Conservation (phyloP, 2,888 invertebrate species). For the Cerastoderma edule region DNA sequence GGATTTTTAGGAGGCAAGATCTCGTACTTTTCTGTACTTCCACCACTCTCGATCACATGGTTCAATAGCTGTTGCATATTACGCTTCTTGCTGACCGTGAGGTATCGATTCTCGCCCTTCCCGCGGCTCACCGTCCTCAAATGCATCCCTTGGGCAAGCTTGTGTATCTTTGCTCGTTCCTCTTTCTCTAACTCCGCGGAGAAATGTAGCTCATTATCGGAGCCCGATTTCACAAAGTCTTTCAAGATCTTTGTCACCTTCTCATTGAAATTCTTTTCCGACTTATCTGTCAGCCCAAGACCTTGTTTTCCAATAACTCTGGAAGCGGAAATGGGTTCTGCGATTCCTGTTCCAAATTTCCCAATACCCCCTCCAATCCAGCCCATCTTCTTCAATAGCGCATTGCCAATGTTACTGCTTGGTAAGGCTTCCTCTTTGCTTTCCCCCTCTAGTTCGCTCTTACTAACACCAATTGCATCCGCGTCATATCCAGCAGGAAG, state of each 20-base stretch:
- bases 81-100: slow-evolving; percentile 85
- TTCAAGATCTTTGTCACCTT: slow-evolving; percentile 77
- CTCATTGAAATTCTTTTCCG: slow-evolving; percentile 70
- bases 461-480: slow-evolving; percentile 61
- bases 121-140: slow-evolving; percentile 86
- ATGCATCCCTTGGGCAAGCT: slow-evolving; percentile 82
- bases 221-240: slow-evolving; percentile 79
- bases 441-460: slow-evolving; percentile 74
- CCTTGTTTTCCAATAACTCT: slow-evolving; percentile 79
- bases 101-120: slow-evolving; percentile 83
- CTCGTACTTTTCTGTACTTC: slow-evolving; percentile 85
- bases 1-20: slow-evolving; percentile 78
- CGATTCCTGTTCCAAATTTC: slow-evolving; percentile 87
- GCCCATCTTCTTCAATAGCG: slow-evolving; percentile 89
- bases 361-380: slow-evolving; percentile 91
- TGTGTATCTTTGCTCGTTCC: slow-evolving; percentile 84
- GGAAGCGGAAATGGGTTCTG: slow-evolving; percentile 86
- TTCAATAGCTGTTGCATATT: slow-evolving; percentile 84
- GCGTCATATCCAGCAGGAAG: slow-evolving; percentile 71
- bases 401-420: slow-evolving; percentile 86
- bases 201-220: slow-evolving; percentile 83
- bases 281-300: slow-evolving; percentile 74
- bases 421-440: slow-evolving; percentile 63
- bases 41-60: slow-evolving; percentile 84
- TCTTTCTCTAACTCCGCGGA: slow-evolving; percentile 83